Evolutionary conservation across 2,113 vertebrate species (phyloP).

Genomic region (Nyctibius bracteatus): DNA sequence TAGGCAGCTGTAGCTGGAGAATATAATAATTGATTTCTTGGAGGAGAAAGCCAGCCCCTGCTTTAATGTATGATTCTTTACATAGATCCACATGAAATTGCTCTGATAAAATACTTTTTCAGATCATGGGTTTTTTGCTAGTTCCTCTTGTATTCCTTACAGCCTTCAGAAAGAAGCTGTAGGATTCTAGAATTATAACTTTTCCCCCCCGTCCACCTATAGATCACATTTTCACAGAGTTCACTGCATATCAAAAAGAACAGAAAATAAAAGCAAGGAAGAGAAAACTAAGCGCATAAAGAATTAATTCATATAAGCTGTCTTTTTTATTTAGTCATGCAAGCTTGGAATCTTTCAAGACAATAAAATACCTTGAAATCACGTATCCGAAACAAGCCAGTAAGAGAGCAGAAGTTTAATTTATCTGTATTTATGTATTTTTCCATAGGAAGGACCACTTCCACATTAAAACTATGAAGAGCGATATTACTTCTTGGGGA

Average conservation of each 20-base stretch:
- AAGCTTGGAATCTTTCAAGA: not conserved
- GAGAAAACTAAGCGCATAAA: not conserved
- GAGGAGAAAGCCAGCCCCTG: not conserved
- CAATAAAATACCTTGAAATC: not conserved
- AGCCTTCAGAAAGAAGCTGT: not conserved
- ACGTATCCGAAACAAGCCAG: not conserved
- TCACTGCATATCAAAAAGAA: not conserved
- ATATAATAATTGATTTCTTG: not conserved
- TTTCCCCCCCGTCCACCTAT: accelerated
- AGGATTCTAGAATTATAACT: not conserved
- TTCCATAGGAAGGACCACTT: not conserved
- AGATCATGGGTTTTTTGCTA: not conserved
- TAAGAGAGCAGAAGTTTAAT: not conserved
- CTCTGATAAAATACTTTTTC: not conserved
- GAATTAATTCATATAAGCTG: not conserved
- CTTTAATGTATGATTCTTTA: not conserved
- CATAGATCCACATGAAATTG: not conserved
- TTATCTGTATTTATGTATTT: not conserved
- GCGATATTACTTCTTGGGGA: not conserved
- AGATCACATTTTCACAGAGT: not conserved
- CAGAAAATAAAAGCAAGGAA: not conserved
- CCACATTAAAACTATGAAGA: not conserved
- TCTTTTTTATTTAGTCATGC: not conserved
- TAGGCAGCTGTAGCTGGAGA: not conserved
- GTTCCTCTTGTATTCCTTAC: not conserved